phyloP scores from a whole-genome alignment of 1,140 invertebrate genomes.

The Spodoptera litura region DNA sequence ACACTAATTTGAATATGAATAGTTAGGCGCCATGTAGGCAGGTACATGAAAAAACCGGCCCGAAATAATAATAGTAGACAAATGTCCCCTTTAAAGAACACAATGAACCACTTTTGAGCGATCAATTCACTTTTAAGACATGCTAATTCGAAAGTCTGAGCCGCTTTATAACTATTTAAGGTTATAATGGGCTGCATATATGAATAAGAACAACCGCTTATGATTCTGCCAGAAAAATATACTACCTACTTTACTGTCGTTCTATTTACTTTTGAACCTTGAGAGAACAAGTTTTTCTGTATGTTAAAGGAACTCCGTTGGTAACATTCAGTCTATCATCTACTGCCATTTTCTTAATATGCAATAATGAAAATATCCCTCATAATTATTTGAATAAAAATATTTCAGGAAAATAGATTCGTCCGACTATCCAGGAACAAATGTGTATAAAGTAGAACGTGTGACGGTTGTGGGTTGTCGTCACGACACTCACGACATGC shows the following conservation, averaged over 20 bases:
- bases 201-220: constrained; percentile 56
- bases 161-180: constrained; percentile 57
- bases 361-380: too few species aligned
- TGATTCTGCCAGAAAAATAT: constrained; percentile 28
- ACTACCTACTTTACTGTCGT: constrained; percentile 8
- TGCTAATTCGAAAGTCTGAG: constrained; percentile 80
- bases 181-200: constrained; percentile 62
- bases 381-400: too few species aligned
- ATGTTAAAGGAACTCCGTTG: constrained; percentile 8
- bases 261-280: constrained; percentile 28
- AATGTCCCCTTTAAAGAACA: constrained; percentile 78
- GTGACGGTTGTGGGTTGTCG: constrained; percentile 38
- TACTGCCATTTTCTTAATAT: neutral
- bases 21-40: constrained; percentile 83
- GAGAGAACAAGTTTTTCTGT: constrained; percentile 26
- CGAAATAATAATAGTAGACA: constrained; percentile 83
- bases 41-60: constrained; percentile 84
- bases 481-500: constrained; percentile 43
- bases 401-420: too few species aligned
- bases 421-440: neutral
- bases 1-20: constrained; percentile 84
- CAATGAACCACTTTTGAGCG: constrained; percentile 77
- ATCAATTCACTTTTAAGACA: constrained; percentile 79
- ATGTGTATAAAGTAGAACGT: constrained; percentile 31
- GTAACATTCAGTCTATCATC: neutral